Conservation (phyloP, 1,140 invertebrate species). For the Cherax destructor region DNA sequence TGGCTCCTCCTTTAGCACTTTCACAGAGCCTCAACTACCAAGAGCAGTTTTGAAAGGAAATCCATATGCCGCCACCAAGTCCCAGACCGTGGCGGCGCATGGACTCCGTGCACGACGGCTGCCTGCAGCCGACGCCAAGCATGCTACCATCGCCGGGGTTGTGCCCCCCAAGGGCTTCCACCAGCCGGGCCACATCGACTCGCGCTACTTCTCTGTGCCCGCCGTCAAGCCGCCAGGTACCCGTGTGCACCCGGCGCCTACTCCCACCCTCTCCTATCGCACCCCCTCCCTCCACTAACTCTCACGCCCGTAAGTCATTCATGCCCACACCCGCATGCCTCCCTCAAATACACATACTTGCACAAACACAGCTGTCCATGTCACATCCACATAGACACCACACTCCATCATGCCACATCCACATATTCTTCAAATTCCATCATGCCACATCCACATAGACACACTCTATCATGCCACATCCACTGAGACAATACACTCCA, state of each 20-base stretch:
- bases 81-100: conserved; percentile 59
- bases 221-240: conserved; percentile 72
- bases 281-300: conserved; percentile 69
- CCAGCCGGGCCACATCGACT: conserved; percentile 71
- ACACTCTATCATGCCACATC: not conserved
- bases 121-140: conserved; percentile 67
- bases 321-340: conserved; percentile 41
- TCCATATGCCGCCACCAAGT: conserved; percentile 53
- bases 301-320: conserved; percentile 54
- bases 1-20: conserved; percentile 70
- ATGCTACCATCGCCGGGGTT: conserved; percentile 69
- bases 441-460: too few species aligned
- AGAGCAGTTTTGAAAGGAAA: conserved; percentile 51
- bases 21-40: conserved; percentile 70
- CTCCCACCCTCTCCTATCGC: conserved; percentile 60
- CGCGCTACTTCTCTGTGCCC: conserved; percentile 72
- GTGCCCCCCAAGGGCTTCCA: conserved; percentile 71
- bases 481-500: too few species aligned
- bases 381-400: not conserved
- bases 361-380: not conserved
- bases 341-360: conserved; percentile 13
- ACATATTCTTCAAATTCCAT: not conserved
- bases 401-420: not conserved
- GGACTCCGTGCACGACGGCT: conserved; percentile 61
- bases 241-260: conserved; percentile 71